A percentile compares a stretch with the other conserved stretches of the same genome.
These are phyloP conservation scores for Eudasyphora cyanicolor DNA, from an alignment of 2,888 invertebrate genomes.

Conservation along the genomic window DNA sequence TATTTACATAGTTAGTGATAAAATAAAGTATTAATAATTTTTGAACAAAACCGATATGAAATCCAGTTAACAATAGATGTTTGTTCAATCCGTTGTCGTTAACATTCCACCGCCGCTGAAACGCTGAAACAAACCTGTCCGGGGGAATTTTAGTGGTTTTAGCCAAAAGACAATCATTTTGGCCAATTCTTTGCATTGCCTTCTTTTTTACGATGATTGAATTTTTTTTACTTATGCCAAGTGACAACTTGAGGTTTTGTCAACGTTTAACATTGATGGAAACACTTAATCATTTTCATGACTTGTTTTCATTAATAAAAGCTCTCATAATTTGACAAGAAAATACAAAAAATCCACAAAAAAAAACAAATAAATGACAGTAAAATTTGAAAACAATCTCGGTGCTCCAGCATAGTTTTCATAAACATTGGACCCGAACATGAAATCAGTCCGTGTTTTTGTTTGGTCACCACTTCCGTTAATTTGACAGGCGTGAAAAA, in stretches of 20 bases:
- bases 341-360: neutral
- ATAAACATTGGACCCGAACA: neutral
- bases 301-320: neutral
- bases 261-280: slow-evolving; percentile 23
- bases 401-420: neutral
- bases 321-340: neutral
- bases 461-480: slow-evolving; percentile 71
- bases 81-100: neutral
- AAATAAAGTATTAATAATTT: neutral
- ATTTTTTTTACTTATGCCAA: neutral
- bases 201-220: neutral
- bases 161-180: neutral
- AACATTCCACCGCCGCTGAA: neutral
- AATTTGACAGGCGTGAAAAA: slow-evolving; percentile 74
- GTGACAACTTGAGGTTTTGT: neutral
- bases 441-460: neutral
- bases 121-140: neutral
- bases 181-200: neutral
- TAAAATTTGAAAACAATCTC: too few relatives aligned
- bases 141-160: neutral
- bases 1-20: neutral
- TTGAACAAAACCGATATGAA: neutral
- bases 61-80: slow-evolving; percentile 4
- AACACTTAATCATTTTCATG: slow-evolving; percentile 21
- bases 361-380: neutral